A percentile compares a stretch with the other conserved stretches of the same genome.
These are phyloP conservation scores for Peromyscus aztecus DNA, from an alignment of 2,797 vertebrate species.

Conservation along the genomic window DNA sequence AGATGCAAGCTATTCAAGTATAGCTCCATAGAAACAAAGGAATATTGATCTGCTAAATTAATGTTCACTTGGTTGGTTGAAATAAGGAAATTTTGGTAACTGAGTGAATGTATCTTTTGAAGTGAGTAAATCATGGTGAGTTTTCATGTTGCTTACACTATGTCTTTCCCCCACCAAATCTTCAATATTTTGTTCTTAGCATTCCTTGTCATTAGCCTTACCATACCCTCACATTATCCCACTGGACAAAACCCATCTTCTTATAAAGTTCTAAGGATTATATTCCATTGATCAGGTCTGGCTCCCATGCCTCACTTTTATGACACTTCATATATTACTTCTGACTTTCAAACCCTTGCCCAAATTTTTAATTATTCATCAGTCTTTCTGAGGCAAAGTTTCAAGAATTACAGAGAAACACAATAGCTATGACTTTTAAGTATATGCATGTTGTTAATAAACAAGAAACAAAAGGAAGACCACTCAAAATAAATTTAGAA, in stretches of 20 bases:
- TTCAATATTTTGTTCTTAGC: neutral
- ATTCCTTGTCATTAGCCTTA: neutral
- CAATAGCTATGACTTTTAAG: neutral
- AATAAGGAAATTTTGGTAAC: slow-evolving; percentile 43
- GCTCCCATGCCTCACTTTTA: neutral
- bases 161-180: neutral
- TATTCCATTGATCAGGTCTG: neutral
- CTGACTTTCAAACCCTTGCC: slow-evolving; percentile 39
- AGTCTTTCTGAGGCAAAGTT: neutral
- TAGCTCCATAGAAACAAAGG: slow-evolving; percentile 20
- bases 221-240: neutral
- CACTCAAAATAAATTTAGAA: slow-evolving; percentile 17
- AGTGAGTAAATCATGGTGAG: neutral
- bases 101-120: neutral
- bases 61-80: slow-evolving; percentile 46
- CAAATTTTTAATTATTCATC: slow-evolving; percentile 26
- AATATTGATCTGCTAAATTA: neutral
- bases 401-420: neutral
- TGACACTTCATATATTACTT: slow-evolving; percentile 43
- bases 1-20: slow-evolving; percentile 28
- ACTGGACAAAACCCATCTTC: slow-evolving; percentile 25
- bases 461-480: neutral
- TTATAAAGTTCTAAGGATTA: neutral
- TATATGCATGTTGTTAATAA: neutral
- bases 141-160: neutral